phyloP scores from a whole-genome alignment of 2,113 vertebrate genomes.

The Cygnus atratus region DNA sequence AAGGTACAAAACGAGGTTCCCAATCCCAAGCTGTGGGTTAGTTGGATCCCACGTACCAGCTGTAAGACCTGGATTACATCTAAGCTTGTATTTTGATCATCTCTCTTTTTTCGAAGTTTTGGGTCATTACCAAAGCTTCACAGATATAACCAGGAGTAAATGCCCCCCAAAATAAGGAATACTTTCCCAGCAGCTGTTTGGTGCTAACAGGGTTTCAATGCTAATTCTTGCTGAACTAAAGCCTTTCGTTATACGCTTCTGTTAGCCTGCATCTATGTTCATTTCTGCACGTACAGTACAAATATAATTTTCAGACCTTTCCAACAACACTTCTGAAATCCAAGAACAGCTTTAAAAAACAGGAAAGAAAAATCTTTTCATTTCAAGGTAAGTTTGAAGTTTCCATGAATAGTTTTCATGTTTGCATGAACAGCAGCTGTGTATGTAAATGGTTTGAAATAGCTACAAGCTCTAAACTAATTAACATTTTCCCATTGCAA shows the following conservation, averaged over 20 bases:
- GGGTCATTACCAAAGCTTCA: neutral
- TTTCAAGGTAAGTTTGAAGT: constrained; percentile 65
- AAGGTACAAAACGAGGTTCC: neutral
- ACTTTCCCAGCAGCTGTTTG: constrained; percentile 10
- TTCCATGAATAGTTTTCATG: constrained; percentile 61
- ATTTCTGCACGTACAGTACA: constrained; percentile 51
- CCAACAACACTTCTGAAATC: constrained; percentile 31
- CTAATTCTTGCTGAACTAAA: constrained; percentile 18
- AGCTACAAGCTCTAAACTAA: constrained; percentile 72
- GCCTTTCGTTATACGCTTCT: neutral
- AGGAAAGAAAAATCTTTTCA: neutral
- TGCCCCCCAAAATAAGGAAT: neutral
- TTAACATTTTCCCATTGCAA: constrained; percentile 73
- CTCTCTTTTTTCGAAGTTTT: neutral
- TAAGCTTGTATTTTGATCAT: neutral
- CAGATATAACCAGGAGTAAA: neutral
- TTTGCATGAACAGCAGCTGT: constrained; percentile 68
- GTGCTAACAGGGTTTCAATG: neutral
- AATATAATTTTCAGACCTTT: constrained; percentile 39
- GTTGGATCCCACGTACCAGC: neutral
- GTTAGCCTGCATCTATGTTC: constrained; percentile 15
- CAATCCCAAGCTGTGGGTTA: neutral
- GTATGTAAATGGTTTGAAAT: constrained; percentile 66
- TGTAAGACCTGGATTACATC: neutral
- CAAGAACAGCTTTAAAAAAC: constrained; percentile 20